A percentile compares a stretch with the other conserved stretches of the same genome.
Conservation (phyloP, 2,888 invertebrate genomes). For the Thymelicus lineola region DNA sequence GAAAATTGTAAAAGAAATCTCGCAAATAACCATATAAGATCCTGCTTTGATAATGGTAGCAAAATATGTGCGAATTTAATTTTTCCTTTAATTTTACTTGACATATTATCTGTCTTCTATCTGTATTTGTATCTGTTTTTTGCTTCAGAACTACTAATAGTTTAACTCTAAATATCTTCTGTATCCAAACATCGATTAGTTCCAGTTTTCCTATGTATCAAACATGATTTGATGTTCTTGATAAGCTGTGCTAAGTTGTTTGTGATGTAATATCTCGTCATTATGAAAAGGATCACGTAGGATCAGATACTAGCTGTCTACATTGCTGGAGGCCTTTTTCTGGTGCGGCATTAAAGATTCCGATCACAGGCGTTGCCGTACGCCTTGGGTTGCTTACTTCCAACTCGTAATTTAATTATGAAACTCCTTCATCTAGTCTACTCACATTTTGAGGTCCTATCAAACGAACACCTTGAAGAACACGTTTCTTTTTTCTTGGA, state of each 20-base stretch:
- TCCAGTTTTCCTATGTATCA: conserved; percentile 7
- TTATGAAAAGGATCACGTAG: conserved; percentile 50
- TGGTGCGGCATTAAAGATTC: conserved; percentile 64
- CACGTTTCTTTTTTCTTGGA: neutral
- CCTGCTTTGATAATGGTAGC: too few relatives aligned
- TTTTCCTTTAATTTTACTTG: too few relatives aligned
- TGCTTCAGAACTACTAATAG: too few relatives aligned
- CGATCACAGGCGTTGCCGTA: conserved; percentile 59
- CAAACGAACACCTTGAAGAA: conserved; percentile 3
- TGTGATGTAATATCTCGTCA: conserved; percentile 37
- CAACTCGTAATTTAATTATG: conserved; percentile 65
- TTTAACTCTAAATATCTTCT: too few relatives aligned
- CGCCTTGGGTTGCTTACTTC: conserved; percentile 60
- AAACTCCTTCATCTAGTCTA: conserved; percentile 51
- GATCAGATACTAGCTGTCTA: conserved; percentile 46
- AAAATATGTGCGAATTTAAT: too few relatives aligned
- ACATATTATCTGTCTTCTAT: too few relatives aligned
- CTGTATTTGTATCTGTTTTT: too few relatives aligned
- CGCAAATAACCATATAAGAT: too few relatives aligned
- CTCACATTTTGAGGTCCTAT: conserved; percentile 17
- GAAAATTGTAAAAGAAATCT: too few relatives aligned
- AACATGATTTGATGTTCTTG: conserved; percentile 27
- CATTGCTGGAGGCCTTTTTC: conserved; percentile 41
- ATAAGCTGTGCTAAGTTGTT: conserved; percentile 33
- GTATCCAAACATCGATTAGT: neutral